A percentile compares a stretch with the other conserved stretches of the same genome.
Evolutionary conservation across 2,113 vertebrate species (phyloP).

Genomic region (Oryctolagus cuniculus): mOryCun1.1 NC_091433.1:184663001-184663500

Average conservation of each 20-base stretch:
- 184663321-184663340: not conserved
- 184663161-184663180: not conserved
- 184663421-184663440: not conserved
- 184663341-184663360: not conserved
- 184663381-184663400: not conserved
- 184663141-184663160: not conserved
- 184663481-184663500: not conserved
- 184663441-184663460: not conserved
- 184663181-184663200: not conserved
- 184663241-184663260: not conserved
- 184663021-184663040: not conserved
- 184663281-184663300: too few relatives aligned
- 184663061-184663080: not conserved
- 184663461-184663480: not conserved
- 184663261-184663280: not conserved
- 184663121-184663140: not conserved
- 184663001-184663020: not conserved
- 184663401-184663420: not conserved
- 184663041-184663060: not conserved
- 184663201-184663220: conserved; percentile 1
- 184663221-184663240: not conserved
- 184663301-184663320: not conserved
- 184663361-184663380: not conserved
- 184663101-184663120: not conserved
- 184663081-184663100: not conserved